A percentile compares a stretch with the other conserved stretches of the same genome.
phyloP scores from a whole-genome alignment of 2,797 vertebrate genomes.

The Bothrops alternatus region DNA sequence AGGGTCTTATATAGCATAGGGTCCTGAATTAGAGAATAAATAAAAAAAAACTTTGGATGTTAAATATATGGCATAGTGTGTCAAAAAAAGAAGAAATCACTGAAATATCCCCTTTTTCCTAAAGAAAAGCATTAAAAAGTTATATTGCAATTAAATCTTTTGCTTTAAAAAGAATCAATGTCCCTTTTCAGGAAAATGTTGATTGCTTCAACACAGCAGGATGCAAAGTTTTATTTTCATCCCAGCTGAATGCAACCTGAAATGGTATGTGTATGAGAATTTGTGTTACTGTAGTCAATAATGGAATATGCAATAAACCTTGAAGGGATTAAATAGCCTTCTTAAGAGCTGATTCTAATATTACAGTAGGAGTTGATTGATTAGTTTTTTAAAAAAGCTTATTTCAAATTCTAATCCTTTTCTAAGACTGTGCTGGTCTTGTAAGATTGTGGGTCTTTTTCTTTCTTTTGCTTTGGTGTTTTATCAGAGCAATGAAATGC shows the following conservation, averaged over 20 bases:
- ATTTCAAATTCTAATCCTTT: conserved; percentile 94
- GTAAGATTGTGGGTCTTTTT: conserved; percentile 77
- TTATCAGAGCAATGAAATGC: conserved; percentile 90
- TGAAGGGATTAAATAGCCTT: conserved; percentile 85
- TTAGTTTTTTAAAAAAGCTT: conserved; percentile 94
- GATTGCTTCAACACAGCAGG: background rate
- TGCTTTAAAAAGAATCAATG: background rate
- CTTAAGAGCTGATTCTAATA: conserved; percentile 87
- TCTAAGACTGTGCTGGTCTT: conserved; percentile 89
- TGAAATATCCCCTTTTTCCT: background rate
- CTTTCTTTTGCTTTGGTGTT: conserved; percentile 75
- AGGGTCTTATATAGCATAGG: no score
- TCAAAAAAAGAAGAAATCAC: background rate
- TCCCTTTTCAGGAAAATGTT: conserved; percentile 16
- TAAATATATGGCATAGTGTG: background rate
- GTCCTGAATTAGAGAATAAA: background rate
- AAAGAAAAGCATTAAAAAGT: background rate
- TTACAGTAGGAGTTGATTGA: conserved; percentile 89
- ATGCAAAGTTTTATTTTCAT: conserved; percentile 52
- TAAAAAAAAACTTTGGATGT: background rate
- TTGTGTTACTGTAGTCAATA: conserved; percentile 48
- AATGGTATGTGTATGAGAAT: conserved; percentile 5
- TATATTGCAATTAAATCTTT: background rate
- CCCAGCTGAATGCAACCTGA: conserved; percentile 28
- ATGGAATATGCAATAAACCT: conserved; percentile 82